phyloP scores from a whole-genome alignment of 2,888 invertebrate genomes.

The Mythimna impura region DNA sequence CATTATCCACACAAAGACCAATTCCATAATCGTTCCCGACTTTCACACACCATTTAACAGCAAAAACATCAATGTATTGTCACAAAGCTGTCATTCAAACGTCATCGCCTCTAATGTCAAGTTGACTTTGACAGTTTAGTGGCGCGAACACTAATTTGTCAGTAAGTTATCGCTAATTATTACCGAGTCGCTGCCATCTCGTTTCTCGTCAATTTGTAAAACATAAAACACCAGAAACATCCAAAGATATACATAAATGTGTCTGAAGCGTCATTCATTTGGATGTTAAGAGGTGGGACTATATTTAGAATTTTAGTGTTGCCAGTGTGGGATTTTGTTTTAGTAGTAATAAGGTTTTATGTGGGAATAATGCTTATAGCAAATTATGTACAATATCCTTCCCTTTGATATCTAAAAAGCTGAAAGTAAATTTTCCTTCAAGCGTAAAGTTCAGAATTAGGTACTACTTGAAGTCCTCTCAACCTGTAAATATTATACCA shows the following conservation, averaged over 20 bases:
- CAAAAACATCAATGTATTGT: constrained; percentile 31
- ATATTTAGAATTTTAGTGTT: constrained; percentile 51
- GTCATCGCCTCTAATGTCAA: constrained; percentile 32
- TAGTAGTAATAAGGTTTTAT: not conserved
- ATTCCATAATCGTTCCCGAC: not conserved
- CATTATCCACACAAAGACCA: constrained; percentile 10
- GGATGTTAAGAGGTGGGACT: constrained; percentile 48
- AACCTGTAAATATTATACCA: too few species aligned
- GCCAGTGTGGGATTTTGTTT: constrained; percentile 15
- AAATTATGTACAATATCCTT: too few species aligned
- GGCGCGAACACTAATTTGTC: constrained; percentile 55
- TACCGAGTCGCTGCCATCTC: constrained; percentile 40
- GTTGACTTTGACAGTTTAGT: constrained; percentile 38
- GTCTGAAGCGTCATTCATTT: constrained; percentile 42
- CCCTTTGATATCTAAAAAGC: too few species aligned
- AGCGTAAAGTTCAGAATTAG: too few species aligned
- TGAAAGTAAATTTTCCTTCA: too few species aligned
- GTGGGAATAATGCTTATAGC: not conserved
- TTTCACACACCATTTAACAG: constrained; percentile 7
- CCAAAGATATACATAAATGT: constrained; percentile 42
- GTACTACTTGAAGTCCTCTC: too few species aligned
- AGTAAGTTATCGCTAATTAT: constrained; percentile 54
- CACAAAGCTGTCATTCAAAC: constrained; percentile 31
- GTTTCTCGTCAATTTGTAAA: constrained; percentile 46
- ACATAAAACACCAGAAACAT: constrained; percentile 40